A percentile compares a stretch with the other conserved stretches of the same genome.
Conservation (phyloP, 92 coral and sea anemone genomes). For the Zoanthus gigantus region DNA sequence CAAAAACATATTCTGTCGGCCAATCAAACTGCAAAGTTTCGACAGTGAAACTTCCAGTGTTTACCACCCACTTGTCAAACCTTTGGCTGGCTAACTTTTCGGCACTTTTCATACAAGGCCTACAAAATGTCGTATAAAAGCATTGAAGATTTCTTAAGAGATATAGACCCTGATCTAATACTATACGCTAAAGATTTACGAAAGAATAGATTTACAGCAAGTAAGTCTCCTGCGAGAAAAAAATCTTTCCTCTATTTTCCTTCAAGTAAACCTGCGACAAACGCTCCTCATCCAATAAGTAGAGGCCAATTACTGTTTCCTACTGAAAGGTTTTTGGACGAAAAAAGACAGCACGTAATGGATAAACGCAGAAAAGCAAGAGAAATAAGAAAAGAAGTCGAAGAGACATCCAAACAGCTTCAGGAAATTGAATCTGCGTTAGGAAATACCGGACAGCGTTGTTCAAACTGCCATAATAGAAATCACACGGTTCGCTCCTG, state of each 20-base stretch:
- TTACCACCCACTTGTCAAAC: background rate
- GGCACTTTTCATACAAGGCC: background rate
- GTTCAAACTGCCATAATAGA: conserved; percentile 63
- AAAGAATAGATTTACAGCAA: background rate
- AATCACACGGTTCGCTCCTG: conserved; percentile 66
- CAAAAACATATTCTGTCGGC: background rate
- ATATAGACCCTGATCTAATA: background rate
- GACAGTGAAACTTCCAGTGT: too few relatives aligned
- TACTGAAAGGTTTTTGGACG: background rate
- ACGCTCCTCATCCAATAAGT: background rate
- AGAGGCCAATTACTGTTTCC: background rate
- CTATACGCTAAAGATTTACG: background rate
- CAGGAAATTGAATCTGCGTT: background rate
- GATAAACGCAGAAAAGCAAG: background rate
- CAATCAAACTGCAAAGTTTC: background rate
- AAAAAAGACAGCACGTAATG: background rate
- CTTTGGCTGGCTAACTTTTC: background rate
- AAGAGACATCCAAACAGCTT: background rate
- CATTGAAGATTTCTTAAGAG: background rate
- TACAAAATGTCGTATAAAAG: background rate
- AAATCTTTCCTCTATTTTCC: background rate
- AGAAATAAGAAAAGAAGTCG: background rate
- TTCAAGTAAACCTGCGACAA: background rate
- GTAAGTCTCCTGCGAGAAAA: background rate
- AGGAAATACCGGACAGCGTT: conserved; percentile 38